A percentile compares a stretch with the other conserved stretches of the same genome.
These are phyloP conservation scores for Mormoops blainvillei DNA, from an alignment of 2,113 vertebrate species.

Conservation along the genomic window DNA sequence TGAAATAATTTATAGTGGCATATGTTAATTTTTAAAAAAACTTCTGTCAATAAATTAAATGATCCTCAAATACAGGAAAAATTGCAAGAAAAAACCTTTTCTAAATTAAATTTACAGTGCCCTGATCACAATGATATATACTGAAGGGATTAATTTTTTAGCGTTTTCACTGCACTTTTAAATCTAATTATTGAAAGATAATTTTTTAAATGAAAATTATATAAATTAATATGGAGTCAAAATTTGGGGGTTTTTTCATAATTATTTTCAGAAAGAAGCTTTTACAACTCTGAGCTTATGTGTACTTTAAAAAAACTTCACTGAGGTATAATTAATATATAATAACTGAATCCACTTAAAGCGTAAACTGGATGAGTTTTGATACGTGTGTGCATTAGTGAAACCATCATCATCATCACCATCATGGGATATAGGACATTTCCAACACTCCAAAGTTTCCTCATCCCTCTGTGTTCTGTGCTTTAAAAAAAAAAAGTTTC, in stretches of 20 bases:
- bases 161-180: neutral
- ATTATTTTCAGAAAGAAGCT: neutral
- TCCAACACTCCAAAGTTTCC: neutral
- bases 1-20: neutral
- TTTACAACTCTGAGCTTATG: neutral
- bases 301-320: neutral
- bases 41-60: neutral
- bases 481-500: neutral
- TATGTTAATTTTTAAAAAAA: neutral
- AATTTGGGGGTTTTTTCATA: neutral
- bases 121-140: neutral
- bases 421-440: neutral
- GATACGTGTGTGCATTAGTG: neutral
- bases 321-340: neutral
- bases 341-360: neutral
- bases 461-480: neutral
- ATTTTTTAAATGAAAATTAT: neutral
- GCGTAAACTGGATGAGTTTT: neutral
- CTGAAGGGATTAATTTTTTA: neutral
- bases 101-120: neutral
- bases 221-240: neutral
- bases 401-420: neutral
- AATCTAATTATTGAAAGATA: neutral
- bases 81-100: neutral
- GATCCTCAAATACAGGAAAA: neutral